phyloP scores from a whole-genome alignment of 1,140 invertebrate species.

The Sarcophaga peregrina region DNA sequence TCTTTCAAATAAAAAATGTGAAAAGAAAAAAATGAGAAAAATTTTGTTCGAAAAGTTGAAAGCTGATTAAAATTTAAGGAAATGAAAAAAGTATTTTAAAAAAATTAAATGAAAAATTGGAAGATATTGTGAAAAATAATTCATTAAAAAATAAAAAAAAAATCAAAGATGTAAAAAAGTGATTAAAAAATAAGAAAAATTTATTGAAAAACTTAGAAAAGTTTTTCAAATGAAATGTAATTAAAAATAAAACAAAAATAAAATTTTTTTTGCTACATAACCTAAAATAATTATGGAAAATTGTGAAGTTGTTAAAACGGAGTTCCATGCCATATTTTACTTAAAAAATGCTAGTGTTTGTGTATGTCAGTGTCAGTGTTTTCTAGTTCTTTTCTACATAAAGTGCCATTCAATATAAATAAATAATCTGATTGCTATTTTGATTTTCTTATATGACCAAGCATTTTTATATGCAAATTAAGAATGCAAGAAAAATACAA shows the following conservation, averaged over 20 bases:
- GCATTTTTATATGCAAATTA: constrained; percentile 4
- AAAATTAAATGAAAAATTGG: neutral
- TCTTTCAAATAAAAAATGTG: too few species aligned
- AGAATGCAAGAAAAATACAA: neutral
- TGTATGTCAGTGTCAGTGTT: too few species aligned
- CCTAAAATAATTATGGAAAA: neutral
- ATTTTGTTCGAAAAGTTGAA: neutral
- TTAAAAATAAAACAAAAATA: neutral
- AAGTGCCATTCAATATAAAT: neutral
- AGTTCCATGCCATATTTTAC: too few species aligned
- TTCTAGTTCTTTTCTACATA: too few species aligned
- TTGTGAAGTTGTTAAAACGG: too few species aligned
- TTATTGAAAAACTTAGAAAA: neutral
- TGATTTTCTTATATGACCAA: neutral
- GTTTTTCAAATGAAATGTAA: neutral
- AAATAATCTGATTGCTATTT: neutral
- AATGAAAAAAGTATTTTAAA: neutral
- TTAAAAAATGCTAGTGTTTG: too few species aligned
- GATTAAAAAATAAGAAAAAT: neutral
- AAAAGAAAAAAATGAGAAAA: neutral
- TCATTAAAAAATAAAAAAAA: too few species aligned
- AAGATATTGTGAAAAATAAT: neutral
- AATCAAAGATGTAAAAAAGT: neutral
- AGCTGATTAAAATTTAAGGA: neutral
- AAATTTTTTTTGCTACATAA: neutral